These are phyloP conservation scores for Prunella strophiata DNA, from an alignment of 2,797 vertebrate species.

Conservation along the genomic window DNA sequence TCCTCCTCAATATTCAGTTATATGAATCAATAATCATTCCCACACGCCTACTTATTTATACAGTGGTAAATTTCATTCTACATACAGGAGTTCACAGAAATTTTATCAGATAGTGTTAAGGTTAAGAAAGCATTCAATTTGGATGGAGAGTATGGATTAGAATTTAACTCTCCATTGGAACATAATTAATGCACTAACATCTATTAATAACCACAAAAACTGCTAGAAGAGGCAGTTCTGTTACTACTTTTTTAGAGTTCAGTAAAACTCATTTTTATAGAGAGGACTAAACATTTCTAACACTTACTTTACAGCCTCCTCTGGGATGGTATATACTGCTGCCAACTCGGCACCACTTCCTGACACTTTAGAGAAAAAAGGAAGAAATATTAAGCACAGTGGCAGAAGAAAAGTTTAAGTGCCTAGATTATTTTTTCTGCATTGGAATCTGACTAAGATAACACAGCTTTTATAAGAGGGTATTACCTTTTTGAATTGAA, in stretches of 20 bases:
- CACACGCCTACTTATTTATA: neutral
- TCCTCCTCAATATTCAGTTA: neutral
- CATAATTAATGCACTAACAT: neutral
- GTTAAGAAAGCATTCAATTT: neutral
- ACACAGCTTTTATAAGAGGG: neutral
- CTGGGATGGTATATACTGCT: slow-evolving; percentile 34
- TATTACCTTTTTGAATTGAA: neutral
- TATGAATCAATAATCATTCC: neutral
- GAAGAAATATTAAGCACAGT: slow-evolving; percentile 15
- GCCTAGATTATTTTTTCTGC: neutral
- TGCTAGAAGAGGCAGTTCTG: neutral
- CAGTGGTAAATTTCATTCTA: neutral
- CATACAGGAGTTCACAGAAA: neutral
- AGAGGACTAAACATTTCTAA: slow-evolving; percentile 50
- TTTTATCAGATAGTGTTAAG: neutral
- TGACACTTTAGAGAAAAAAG: slow-evolving; percentile 21
- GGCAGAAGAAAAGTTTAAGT: slow-evolving; percentile 7
- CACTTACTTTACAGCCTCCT: slow-evolving; percentile 54
- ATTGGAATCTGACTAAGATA: neutral
- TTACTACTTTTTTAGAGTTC: neutral
- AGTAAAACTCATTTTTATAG: slow-evolving; percentile 43
- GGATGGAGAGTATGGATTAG: neutral
- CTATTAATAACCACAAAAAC: slow-evolving; percentile 27
- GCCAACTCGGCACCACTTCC: slow-evolving; percentile 46
- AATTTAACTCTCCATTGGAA: slow-evolving; percentile 5